Evolutionary conservation across 1,140 invertebrate genomes (phyloP).

Genomic region (Acromyrmex echinatior): DNA sequence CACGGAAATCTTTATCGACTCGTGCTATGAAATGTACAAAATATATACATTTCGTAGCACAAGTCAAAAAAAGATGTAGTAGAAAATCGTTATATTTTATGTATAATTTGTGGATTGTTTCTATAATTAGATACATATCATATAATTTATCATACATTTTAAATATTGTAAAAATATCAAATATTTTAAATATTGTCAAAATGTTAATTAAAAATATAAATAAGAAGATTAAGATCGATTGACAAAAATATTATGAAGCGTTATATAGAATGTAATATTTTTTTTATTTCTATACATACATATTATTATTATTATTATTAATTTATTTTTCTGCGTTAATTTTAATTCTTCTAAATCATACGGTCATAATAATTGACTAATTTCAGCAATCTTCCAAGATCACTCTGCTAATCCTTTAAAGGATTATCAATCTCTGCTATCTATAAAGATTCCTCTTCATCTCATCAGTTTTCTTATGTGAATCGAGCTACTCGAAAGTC

Average conservation of each 20-base stretch:
- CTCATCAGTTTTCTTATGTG: neutral
- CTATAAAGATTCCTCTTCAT: neutral
- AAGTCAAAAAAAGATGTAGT: too few relatives aligned
- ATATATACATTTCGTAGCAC: neutral
- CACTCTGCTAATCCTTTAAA: neutral
- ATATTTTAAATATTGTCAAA: neutral
- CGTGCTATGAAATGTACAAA: neutral
- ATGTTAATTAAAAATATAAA: neutral
- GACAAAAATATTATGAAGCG: neutral
- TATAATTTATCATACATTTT: neutral
- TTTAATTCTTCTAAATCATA: neutral
- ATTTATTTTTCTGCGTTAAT: neutral
- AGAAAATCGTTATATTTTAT: neutral
- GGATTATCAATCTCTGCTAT: neutral
- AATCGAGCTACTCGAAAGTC: neutral
- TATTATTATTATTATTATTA: constrained; percentile 4
- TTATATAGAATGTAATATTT: neutral
- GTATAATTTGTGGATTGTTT: neutral
- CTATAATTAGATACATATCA: neutral
- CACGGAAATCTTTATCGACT: neutral
- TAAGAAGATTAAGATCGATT: neutral
- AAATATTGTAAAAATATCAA: neutral
- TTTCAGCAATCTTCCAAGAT: neutral
- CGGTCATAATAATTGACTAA: neutral
- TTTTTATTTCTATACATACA: neutral